Percentiles rank a stretch among this genome's conserved stretches.
Evolutionary conservation across 53 echinoderm and acorn worm genomes (phyloP).

Genomic region (Temnopleurus reevesii): DNA sequence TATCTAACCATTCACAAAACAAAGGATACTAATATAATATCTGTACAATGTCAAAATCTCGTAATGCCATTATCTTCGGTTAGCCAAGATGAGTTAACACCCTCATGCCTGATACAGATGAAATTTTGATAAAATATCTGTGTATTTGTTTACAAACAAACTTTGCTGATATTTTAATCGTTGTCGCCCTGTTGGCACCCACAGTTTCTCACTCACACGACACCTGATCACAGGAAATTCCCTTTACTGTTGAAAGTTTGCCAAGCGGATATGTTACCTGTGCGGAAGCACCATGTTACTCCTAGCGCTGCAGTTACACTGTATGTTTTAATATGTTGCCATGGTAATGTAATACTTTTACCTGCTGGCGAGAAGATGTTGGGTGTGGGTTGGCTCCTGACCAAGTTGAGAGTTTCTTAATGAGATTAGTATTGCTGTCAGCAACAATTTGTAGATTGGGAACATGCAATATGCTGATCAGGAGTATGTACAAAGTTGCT

Average conservation of each 20-base stretch:
- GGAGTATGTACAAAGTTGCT: not conserved
- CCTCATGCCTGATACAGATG: too few species aligned
- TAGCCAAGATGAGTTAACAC: too few species aligned
- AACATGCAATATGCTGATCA: not conserved
- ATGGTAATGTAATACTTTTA: conserved; percentile 2
- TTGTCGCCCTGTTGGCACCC: not conserved
- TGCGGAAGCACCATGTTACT: not conserved
- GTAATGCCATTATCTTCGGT: too few species aligned
- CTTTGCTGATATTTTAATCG: not conserved
- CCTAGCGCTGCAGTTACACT: not conserved
- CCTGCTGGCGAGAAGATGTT: not conserved
- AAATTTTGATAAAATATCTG: too few species aligned
- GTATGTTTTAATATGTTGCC: not conserved
- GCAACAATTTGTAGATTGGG: not conserved
- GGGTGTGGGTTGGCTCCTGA: conserved; percentile 4
- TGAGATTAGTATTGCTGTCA: conserved; percentile 5
- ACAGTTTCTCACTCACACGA: not conserved
- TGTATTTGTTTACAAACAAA: conserved; percentile 13
- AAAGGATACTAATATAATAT: too few species aligned
- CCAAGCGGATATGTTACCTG: not conserved
- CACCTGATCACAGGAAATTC: conserved; percentile 3
- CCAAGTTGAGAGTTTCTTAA: conserved; percentile 22
- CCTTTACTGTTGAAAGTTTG: not conserved
- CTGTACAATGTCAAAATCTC: too few species aligned
- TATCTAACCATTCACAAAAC: too few species aligned